phyloP scores from a whole-genome alignment of 2,888 invertebrate genomes.

The Listrodromus nycthemerus region DNA sequence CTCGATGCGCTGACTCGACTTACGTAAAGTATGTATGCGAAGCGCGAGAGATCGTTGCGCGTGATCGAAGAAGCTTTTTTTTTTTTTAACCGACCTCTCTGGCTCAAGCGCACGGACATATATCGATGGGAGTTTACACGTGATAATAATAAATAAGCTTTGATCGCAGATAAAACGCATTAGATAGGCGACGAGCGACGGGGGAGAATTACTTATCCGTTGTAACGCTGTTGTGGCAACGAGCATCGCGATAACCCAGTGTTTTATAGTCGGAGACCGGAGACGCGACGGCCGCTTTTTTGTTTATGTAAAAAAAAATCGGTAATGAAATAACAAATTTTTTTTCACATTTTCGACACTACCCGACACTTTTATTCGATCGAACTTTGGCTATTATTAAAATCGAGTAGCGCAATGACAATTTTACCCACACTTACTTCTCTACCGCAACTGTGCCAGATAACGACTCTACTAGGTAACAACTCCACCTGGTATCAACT shows the following conservation, averaged over 20 bases:
- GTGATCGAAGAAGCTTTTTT: slow-evolving; percentile 15
- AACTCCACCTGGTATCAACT: too few relatives aligned
- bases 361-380: too few relatives aligned
- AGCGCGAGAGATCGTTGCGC: slow-evolving; percentile 9
- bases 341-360: too few relatives aligned
- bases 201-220: slow-evolving; percentile 42
- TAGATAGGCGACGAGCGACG: slow-evolving; percentile 48
- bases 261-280: slow-evolving; percentile 43
- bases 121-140: neutral
- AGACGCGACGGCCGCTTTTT: slow-evolving; percentile 21
- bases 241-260: slow-evolving; percentile 11
- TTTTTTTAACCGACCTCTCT: neutral
- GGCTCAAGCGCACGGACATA: neutral
- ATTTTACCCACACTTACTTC: too few relatives aligned
- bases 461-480: too few relatives aligned
- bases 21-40: slow-evolving; percentile 59
- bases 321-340: too few relatives aligned
- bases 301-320: neutral
- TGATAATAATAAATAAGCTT: slow-evolving; percentile 50
- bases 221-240: slow-evolving; percentile 27
- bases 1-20: slow-evolving; percentile 57
- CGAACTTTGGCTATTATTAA: too few relatives aligned
- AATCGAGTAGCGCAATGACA: too few relatives aligned
- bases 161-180: slow-evolving; percentile 53
- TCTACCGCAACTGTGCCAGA: too few relatives aligned